These are phyloP conservation scores for Lophochroa leadbeateri DNA, from an alignment of 2,113 vertebrate genomes.

Conservation along the genomic window DNA sequence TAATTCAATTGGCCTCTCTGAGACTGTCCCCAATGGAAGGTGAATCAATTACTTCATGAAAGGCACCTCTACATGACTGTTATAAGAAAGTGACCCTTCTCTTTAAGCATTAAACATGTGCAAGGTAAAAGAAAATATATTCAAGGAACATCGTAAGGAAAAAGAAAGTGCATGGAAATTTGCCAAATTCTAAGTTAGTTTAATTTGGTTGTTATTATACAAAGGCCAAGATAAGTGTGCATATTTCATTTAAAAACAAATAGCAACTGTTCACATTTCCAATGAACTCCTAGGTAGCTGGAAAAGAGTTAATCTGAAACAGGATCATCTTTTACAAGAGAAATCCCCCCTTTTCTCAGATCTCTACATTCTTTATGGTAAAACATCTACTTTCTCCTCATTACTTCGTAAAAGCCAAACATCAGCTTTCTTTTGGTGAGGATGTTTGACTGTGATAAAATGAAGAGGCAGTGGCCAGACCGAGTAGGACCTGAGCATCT, in stretches of 20 bases:
- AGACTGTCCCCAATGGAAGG: not conserved
- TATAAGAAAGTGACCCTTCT: not conserved
- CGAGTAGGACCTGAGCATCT: not conserved
- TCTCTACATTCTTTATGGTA: not conserved
- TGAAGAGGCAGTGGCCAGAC: not conserved
- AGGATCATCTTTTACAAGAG: not conserved
- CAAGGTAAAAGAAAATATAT: not conserved
- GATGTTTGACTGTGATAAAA: not conserved
- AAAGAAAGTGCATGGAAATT: not conserved
- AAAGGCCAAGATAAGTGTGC: not conserved
- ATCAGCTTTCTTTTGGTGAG: not conserved
- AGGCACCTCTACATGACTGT: slow-evolving; percentile 22
- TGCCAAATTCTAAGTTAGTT: not conserved
- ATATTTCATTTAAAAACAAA: not conserved
- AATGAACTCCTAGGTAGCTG: not conserved
- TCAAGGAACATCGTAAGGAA: not conserved
- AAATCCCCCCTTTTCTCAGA: not conserved
- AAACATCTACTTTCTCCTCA: not conserved
- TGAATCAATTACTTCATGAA: slow-evolving; percentile 11
- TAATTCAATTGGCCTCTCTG: slow-evolving; percentile 33
- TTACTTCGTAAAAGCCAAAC: not conserved
- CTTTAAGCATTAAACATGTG: not conserved
- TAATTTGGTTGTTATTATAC: not conserved
- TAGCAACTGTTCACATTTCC: fast-evolving
- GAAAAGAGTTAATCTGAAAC: not conserved